Evolutionary conservation across 2,888 invertebrate genomes (phyloP).

Genomic region (Dryadula phaetusa): DNA sequence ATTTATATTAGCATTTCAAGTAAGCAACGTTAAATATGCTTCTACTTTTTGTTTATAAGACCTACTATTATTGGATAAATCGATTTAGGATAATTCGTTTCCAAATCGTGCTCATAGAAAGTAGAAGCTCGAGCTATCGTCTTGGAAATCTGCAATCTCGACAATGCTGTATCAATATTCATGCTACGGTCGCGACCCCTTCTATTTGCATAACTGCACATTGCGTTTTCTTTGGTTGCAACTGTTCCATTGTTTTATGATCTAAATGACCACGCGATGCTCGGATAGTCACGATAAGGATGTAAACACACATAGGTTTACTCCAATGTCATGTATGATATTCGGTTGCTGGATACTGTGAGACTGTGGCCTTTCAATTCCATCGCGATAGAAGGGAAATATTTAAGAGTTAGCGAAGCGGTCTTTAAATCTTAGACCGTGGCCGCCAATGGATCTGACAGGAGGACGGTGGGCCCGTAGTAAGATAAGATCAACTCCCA

Average conservation of each 20-base stretch:
- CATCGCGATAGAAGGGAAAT: constrained; percentile 37
- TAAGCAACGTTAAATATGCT: constrained; percentile 16
- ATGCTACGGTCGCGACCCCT: constrained; percentile 81
- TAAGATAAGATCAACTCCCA: constrained; percentile 42
- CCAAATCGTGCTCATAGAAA: constrained; percentile 74
- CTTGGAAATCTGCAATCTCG: constrained; percentile 75
- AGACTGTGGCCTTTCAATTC: constrained; percentile 37
- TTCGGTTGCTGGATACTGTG: constrained; percentile 38
- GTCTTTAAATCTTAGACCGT: constrained; percentile 43
- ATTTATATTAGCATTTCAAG: background rate
- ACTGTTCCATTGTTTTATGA: constrained; percentile 84
- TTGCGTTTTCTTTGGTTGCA: constrained; percentile 76
- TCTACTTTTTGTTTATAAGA: constrained; percentile 49
- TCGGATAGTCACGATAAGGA: constrained; percentile 78
- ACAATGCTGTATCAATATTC: constrained; percentile 83
- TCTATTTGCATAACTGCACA: constrained; percentile 82
- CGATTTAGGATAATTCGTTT: constrained; percentile 71
- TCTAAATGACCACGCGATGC: constrained; percentile 82
- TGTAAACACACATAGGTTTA: constrained; percentile 67
- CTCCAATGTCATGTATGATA: constrained; percentile 56
- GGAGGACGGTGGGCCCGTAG: constrained; percentile 31
- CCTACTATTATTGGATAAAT: constrained; percentile 66
- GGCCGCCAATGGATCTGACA: constrained; percentile 41
- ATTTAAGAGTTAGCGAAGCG: constrained; percentile 42
- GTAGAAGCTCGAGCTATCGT: constrained; percentile 72